A percentile compares a stretch with the other conserved stretches of the same genome.
phyloP scores from a whole-genome alignment of 2,888 invertebrate species.

The Calameuta pallipes region DNA sequence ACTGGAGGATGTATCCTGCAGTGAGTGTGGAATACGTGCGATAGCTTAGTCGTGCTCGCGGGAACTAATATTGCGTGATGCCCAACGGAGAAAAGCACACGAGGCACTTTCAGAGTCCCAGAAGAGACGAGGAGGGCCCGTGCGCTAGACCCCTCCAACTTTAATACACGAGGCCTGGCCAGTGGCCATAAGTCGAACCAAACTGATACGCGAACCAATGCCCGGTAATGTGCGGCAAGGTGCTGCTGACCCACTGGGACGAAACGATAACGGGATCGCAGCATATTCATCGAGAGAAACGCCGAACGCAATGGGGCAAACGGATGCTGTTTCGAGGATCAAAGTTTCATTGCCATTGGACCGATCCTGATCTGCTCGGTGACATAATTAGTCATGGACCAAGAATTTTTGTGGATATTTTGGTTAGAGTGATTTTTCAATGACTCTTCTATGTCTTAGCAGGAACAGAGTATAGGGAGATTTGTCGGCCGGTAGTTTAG shows the following conservation, averaged over 20 bases:
- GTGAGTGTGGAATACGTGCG: conserved; percentile 37
- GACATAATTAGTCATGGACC: neutral
- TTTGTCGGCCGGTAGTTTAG: neutral
- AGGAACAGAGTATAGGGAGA: neutral
- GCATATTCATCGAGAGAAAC: conserved; percentile 8
- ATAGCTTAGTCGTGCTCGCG: conserved; percentile 50
- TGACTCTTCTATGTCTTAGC: neutral
- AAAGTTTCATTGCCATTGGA: neutral
- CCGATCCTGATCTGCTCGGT: neutral
- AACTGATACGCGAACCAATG: neutral
- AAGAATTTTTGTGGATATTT: neutral
- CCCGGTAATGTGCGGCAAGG: conserved; percentile 33
- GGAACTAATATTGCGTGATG: conserved; percentile 57
- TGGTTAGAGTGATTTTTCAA: neutral
- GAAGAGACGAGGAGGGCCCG: conserved; percentile 10
- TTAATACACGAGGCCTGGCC: neutral
- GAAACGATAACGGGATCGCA: conserved; percentile 60
- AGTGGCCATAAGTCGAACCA: neutral
- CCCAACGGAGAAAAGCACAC: conserved; percentile 50
- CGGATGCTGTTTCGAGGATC: neutral
- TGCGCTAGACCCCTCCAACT: neutral
- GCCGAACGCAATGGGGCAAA: neutral
- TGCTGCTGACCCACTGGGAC: conserved; percentile 63
- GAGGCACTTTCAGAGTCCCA: conserved; percentile 50
- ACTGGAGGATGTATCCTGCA: neutral